phyloP scores from a whole-genome alignment of 2,113 vertebrate species.

The Panthera uncia region DNA sequence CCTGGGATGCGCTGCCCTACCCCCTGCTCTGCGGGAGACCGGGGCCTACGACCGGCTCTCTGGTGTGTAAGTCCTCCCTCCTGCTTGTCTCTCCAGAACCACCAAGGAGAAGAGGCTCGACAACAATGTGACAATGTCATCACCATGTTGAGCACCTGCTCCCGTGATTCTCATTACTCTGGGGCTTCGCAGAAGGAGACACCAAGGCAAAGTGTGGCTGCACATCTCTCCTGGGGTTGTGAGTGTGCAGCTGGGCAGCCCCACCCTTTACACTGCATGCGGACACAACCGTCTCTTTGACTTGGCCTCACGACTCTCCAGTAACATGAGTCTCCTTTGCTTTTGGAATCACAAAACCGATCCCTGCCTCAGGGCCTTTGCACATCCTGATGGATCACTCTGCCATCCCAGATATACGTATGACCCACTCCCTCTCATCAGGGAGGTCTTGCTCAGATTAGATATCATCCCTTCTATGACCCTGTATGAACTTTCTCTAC shows the following conservation, averaged over 20 bases:
- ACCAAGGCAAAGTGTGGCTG: background rate
- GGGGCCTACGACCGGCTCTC: background rate
- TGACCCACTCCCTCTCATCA: background rate
- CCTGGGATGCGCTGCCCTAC: fast-evolving
- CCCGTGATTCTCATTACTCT: background rate
- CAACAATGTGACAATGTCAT: background rate
- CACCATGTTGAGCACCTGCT: background rate
- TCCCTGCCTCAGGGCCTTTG: background rate
- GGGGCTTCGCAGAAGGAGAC: background rate
- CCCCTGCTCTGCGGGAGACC: background rate
- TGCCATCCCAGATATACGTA: background rate
- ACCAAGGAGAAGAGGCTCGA: background rate
- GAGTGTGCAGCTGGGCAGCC: background rate
- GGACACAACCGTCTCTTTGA: background rate
- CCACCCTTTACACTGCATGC: background rate
- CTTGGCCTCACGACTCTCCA: background rate
- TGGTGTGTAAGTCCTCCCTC: background rate
- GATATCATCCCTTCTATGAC: background rate
- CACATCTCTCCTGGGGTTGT: background rate
- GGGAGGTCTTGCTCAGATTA: background rate
- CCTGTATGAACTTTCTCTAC: background rate
- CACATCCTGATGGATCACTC: too few relatives aligned
- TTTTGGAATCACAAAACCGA: background rate
- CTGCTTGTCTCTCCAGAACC: too few relatives aligned
- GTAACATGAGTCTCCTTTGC: background rate